phyloP scores from a whole-genome alignment of 1,140 invertebrate genomes.

The Triops longicaudatus region DNA sequence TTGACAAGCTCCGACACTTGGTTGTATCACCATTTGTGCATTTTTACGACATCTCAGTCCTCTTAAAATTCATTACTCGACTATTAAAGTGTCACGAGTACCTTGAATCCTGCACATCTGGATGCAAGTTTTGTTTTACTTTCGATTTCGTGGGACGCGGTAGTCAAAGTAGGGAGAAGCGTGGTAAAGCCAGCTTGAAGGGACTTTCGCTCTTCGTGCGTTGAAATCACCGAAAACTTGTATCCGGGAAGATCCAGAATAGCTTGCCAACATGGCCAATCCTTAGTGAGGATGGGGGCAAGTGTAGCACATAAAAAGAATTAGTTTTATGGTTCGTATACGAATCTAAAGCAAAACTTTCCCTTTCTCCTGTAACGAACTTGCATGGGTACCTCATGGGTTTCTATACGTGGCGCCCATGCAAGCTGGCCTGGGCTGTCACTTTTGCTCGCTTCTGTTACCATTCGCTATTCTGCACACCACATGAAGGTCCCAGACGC shows the following conservation, averaged over 20 bases:
- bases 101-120: neutral
- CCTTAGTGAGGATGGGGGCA: neutral
- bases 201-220: neutral
- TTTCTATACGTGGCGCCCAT: too few species aligned
- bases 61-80: too few species aligned
- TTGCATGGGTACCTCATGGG: neutral
- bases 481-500: neutral
- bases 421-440: neutral
- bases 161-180: neutral
- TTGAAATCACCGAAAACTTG: neutral
- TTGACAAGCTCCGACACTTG: too few species aligned
- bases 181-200: neutral
- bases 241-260: conserved; percentile 3
- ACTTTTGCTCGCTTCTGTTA: too few species aligned
- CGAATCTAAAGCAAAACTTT: conserved; percentile 4
- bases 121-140: neutral
- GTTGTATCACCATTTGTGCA: too few species aligned
- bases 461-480: neutral
- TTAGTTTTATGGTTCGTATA: neutral
- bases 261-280: too few species aligned
- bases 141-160: neutral
- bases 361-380: conserved; percentile 9
- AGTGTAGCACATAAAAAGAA: neutral
- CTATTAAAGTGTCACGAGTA: too few species aligned
- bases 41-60: too few species aligned